Base-by-base conservation (phyloP, 2,113 vertebrate genomes). In the Halcyon senegalensis region DNA sequence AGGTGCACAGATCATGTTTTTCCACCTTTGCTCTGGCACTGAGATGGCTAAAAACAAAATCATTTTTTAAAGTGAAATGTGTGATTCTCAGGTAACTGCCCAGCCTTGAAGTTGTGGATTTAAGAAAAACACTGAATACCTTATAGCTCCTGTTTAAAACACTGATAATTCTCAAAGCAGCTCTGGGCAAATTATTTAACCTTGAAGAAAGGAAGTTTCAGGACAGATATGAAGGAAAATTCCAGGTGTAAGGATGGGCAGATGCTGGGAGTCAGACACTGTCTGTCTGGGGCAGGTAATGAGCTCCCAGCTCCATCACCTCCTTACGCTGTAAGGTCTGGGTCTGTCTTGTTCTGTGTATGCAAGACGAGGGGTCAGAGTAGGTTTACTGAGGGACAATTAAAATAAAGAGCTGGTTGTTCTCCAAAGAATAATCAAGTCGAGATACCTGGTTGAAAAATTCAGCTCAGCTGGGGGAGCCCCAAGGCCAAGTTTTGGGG, bases 71-170 rank as follows among this genome's bases (percentile, higher is more conserved):
- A 89, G 80, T 31, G 16, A 66, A 90, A 89, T 3, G 13, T 66
- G 72, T 24, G 55, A 86, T 77, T 84, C 69, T 51, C 95, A 89
- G 78, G 76, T 90, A 93, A 84, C 56, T 48, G 16, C 25, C 37
- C 28, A 28, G 24, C 73, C 73, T 67, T 48, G 87, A 43, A 94
- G 87, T 19, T 73, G 69, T 48, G 62, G 30, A 24, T 48, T 84
- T 64, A n/a, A 75, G 58, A 68, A 81, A 92, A 94, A 35, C 81
- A 31, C 44, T 12, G 43, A 87, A 75, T 73, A 17, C 8, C 74
- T 76, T 58, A 64, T 17, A 76, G 48, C 58, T 95, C 44, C 11
- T 25, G 16, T 82, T 89, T 78, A 89, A 91, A 87, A 68, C 69
- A 44, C n/a, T 58, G 77, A 27, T 55, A 56, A 11, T 14, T 39